phyloP scores from a whole-genome alignment of 1,140 invertebrate genomes.

The Zaprionus africanus region DNA sequence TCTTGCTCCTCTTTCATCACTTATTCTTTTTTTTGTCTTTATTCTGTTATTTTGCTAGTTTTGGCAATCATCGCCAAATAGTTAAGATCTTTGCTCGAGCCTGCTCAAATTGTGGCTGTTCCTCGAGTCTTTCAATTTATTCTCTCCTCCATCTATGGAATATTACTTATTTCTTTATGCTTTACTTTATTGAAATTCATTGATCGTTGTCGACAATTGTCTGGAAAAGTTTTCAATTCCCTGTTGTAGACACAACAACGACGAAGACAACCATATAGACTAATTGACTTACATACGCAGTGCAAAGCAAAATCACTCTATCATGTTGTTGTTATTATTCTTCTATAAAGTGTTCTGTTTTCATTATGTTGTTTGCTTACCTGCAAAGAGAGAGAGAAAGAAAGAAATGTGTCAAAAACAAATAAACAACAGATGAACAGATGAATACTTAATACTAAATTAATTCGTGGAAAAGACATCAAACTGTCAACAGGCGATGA shows the following conservation, averaged over 20 bases:
- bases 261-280: conserved; percentile 19
- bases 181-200: conserved; percentile 72
- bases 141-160: conserved; percentile 38
- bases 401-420: conserved; percentile 59
- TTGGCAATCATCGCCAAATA: conserved; percentile 43
- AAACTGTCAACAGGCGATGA: conserved; percentile 50
- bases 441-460: conserved; percentile 35
- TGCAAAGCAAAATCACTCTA: not conserved
- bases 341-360: conserved; percentile 30
- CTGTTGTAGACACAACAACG: conserved; percentile 3
- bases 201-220: conserved; percentile 37
- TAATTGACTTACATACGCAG: conserved; percentile 73
- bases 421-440: conserved; percentile 50
- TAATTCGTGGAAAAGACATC: conserved; percentile 38
- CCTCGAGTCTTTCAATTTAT: conserved; percentile 38
- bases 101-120: conserved; percentile 1
- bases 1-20: not conserved
- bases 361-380: conserved; percentile 59
- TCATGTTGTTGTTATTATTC: conserved; percentile 12
- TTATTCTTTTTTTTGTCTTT: not conserved
- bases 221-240: conserved; percentile 60
- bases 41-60: conserved; percentile 46
- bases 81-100: not conserved
- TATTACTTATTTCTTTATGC: conserved; percentile 44
- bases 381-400: conserved; percentile 63